Evolutionary conservation across 2,797 vertebrate species (phyloP).

Genomic region (Gymnothorax reevesii): DNA sequence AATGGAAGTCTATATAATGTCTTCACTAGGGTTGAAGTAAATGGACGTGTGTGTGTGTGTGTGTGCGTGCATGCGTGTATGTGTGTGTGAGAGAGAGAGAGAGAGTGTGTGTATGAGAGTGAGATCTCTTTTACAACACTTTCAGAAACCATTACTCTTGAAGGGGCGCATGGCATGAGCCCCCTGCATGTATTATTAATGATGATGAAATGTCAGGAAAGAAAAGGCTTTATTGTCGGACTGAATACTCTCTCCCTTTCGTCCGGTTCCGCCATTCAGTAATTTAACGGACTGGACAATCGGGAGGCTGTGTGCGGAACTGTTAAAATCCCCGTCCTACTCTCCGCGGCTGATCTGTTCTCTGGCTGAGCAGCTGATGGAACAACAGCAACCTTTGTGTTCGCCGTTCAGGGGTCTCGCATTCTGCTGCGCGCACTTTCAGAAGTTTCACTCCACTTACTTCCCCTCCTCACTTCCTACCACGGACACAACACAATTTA

Average conservation of each 20-base stretch:
- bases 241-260: conserved; percentile 19
- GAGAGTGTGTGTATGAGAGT: not conserved
- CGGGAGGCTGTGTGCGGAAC: conserved; percentile 23
- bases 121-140: not conserved
- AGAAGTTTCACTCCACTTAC: not conserved
- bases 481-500: conserved; percentile 1
- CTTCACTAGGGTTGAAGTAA: not conserved
- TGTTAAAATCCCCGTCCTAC: not conserved
- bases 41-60: conserved; percentile 33
- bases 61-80: conserved; percentile 31
- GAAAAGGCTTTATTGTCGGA: conserved; percentile 71
- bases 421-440: not conserved
- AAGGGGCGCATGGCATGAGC: conserved; percentile 45
- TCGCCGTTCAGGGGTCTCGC: not conserved
- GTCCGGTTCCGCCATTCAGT: conserved; percentile 30
- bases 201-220: conserved; percentile 69
- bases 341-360: conserved; percentile 21
- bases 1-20: no score
- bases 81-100: conserved; percentile 7
- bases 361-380: not conserved
- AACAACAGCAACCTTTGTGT: conserved; percentile 30
- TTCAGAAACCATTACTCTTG: conserved; percentile 49
- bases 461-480: not conserved
- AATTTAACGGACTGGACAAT: conserved; percentile 19
- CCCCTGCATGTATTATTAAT: conserved; percentile 73